Conservation (phyloP, 2,797 vertebrate species). For the Anguilla marmorata region DNA sequence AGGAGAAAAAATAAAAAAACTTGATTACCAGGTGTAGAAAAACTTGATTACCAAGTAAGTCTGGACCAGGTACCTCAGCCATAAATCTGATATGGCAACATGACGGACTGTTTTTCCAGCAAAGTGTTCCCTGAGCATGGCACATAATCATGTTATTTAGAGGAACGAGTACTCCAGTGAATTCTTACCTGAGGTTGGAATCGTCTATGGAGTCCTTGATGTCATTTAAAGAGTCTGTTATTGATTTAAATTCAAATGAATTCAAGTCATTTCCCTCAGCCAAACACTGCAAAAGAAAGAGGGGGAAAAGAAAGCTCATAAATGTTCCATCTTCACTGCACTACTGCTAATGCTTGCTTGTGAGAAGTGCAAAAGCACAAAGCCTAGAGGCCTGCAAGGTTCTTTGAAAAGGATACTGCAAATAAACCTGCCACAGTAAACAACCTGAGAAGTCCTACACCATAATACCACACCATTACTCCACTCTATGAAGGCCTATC, state of each 20-base stretch:
- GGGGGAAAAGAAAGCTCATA: not conserved
- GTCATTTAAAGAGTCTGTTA: constrained; percentile 97
- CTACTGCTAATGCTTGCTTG: not conserved
- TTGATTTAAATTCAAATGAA: constrained; percentile 98
- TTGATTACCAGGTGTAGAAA: not conserved
- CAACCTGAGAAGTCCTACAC: no score
- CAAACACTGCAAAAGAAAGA: constrained; percentile 78
- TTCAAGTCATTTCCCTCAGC: constrained; percentile 96
- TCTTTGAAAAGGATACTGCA: not conserved
- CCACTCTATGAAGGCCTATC: no score
- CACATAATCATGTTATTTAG: not conserved
- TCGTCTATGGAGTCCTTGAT: constrained; percentile 95
- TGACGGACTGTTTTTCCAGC: not conserved
- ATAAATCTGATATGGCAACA: not conserved
- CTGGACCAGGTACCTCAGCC: not conserved
- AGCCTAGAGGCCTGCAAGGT: not conserved
- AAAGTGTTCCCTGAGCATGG: no score
- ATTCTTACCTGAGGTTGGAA: constrained; percentile 91
- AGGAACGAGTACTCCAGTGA: constrained; percentile 40
- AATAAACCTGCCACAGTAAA: not conserved
- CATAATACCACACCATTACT: not conserved
- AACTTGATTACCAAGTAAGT: not conserved
- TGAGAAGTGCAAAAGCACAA: not conserved
- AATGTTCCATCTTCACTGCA: not conserved
- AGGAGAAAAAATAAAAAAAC: not conserved